Percentiles rank a stretch among this genome's conserved stretches.
Evolutionary conservation across 2,888 invertebrate species (phyloP).

Genomic region (Adelognathus sp.): DNA sequence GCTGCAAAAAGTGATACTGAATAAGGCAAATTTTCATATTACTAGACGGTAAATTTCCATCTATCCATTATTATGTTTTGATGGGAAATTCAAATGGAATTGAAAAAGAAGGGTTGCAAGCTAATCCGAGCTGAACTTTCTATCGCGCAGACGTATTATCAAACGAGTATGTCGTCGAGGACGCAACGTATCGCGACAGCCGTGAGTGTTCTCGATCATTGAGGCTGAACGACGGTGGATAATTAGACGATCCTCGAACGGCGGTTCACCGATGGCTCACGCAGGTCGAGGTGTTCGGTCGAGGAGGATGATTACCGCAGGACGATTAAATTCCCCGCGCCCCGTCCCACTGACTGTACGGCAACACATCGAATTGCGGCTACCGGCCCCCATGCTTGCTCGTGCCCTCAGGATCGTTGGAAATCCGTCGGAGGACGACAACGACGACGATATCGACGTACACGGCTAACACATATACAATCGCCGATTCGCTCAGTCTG

Average conservation of each 20-base stretch:
- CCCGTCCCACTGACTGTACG: constrained; percentile 2
- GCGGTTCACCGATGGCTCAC: constrained; percentile 59
- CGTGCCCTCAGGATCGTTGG: constrained; percentile 6
- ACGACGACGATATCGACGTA: constrained; percentile 8
- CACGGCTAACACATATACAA: constrained; percentile 39
- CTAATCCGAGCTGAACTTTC: too few species aligned
- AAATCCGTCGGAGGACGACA: background rate
- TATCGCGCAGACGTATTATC: background rate
- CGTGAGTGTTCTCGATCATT: constrained; percentile 47
- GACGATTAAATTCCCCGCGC: constrained; percentile 55
- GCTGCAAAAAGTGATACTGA: too few species aligned
- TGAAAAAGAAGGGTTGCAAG: background rate
- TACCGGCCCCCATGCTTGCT: constrained; percentile 18
- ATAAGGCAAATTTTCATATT: too few species aligned
- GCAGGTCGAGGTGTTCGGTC: constrained; percentile 22
- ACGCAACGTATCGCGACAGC: constrained; percentile 33
- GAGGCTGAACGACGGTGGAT: constrained; percentile 64
- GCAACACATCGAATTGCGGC: constrained; percentile 55
- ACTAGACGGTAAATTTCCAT: too few species aligned
- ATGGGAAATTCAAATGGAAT: background rate
- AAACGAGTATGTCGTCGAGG: background rate
- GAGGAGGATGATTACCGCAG: constrained; percentile 52
- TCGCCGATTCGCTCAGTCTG: background rate
- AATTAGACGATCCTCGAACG: constrained; percentile 64
- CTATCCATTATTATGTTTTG: too few species aligned